phyloP scores from a whole-genome alignment of 2,888 invertebrate genomes.

The Morpho helenor region DNA sequence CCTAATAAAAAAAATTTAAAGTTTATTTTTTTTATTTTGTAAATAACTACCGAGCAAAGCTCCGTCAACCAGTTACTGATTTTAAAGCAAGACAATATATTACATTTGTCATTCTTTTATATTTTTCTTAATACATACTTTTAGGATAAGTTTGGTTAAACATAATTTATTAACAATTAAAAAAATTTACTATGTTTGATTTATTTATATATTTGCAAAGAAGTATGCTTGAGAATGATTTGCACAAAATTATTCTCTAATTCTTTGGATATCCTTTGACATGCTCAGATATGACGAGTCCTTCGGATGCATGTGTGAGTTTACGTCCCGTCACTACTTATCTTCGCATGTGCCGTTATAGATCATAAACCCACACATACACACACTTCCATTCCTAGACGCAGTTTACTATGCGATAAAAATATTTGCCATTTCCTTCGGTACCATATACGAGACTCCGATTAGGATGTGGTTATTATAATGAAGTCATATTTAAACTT shows the following conservation, averaged over 20 bases:
- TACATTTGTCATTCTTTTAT: too few species aligned
- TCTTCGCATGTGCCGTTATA: slow-evolving; percentile 40
- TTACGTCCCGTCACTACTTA: slow-evolving; percentile 42
- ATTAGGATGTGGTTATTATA: slow-evolving; percentile 22
- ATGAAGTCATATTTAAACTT: slow-evolving; percentile 21
- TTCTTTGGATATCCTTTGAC: slow-evolving; percentile 24
- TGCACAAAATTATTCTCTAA: neutral
- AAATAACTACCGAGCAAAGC: too few species aligned
- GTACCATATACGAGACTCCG: slow-evolving; percentile 28
- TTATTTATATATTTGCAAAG: too few species aligned
- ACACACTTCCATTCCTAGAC: slow-evolving; percentile 38
- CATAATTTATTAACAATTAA: too few species aligned
- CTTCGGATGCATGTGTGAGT: slow-evolving; percentile 44
- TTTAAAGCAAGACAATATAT: too few species aligned
- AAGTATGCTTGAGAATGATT: too few species aligned
- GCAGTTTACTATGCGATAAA: slow-evolving; percentile 41
- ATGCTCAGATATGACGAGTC: slow-evolving; percentile 39
- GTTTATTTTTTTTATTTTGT: too few species aligned
- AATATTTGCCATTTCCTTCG: slow-evolving; percentile 57
- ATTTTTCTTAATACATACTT: too few species aligned
- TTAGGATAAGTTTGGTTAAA: too few species aligned
- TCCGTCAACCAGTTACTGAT: too few species aligned
- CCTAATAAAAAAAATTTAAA: too few species aligned
- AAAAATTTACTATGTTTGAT: too few species aligned
- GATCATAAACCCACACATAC: slow-evolving; percentile 33